Conservation (phyloP, 2,797 vertebrate species). For the Eospalax fontanierii region DNA sequence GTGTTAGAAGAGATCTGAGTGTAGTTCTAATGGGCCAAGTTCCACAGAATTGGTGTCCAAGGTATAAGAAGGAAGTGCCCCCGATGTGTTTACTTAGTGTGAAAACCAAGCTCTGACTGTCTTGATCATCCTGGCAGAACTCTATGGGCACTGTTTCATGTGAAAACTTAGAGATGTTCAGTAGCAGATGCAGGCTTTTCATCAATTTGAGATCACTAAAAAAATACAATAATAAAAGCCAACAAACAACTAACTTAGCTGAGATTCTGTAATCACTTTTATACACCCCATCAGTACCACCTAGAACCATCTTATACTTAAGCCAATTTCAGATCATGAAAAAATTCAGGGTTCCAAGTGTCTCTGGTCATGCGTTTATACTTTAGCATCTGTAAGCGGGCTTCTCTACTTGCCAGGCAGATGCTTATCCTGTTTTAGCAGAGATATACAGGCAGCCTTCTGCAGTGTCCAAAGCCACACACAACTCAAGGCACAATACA, state of each 20-base stretch:
- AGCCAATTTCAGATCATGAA: slow-evolving; percentile 85
- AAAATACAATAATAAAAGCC: slow-evolving; percentile 63
- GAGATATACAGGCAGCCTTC: slow-evolving; percentile 69
- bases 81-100: not conserved
- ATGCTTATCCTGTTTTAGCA: slow-evolving; percentile 75
- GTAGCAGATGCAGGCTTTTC: not conserved
- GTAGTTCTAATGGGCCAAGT: not conserved
- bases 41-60: not conserved
- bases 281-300: slow-evolving; percentile 77
- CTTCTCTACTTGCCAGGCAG: slow-evolving; percentile 76
- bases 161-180: not conserved
- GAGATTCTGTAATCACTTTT: slow-evolving; percentile 65
- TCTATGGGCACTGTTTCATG: slow-evolving; percentile 4
- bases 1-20: not conserved
- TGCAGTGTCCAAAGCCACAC: slow-evolving; percentile 85
- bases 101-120: not conserved
- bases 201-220: slow-evolving; percentile 25
- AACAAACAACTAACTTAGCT: slow-evolving; percentile 42
- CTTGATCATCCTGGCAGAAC: not conserved
- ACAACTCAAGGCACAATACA: slow-evolving; percentile 83
- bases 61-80: not conserved
- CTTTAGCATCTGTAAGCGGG: slow-evolving; percentile 85
- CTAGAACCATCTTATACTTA: slow-evolving; percentile 77
- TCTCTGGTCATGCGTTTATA: slow-evolving; percentile 85
- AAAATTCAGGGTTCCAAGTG: slow-evolving; percentile 84